Evolutionary conservation across 1,140 invertebrate genomes (phyloP), one percentile per base, ranked within the genome.

Genomic region (Armadillidium nasatum): DNA sequence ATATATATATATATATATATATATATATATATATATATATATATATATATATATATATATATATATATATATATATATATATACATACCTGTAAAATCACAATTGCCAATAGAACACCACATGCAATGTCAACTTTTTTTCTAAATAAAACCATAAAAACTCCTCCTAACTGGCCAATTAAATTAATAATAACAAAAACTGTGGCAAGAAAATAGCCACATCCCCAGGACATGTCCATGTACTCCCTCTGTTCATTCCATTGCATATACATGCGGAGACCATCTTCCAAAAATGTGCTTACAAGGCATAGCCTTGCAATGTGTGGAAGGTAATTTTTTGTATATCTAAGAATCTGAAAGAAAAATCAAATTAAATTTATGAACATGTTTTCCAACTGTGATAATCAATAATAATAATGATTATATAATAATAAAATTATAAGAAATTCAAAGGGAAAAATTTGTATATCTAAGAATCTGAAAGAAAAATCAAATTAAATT

Each of bases 261-360:
- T 99, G 98, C 82, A 94, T 92, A 91, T 94, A 99, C 98, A 99
- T 99, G 78, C 98, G 90, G 54, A 99, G 88, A 0, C 98, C 98
- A 90, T 99, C 98, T 88, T 99, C 98, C 44, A 99, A 88, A 87
- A 99, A 99, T 81, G 98, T 99, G 76, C 96, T 96, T 82, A 99
- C 97, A n/a, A 99, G 89, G 85, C 96, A 99, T 50, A 99, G 86
- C 77, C 97, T 88, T 4, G 97, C 97, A 72, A 98, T 87, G 78
- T 96, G 97, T 22, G 98, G 98, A 82, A 99, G 86, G 75, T 67
- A 67, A 13, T 74, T 44, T 45, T 50, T 69, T n/a, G 19, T 79
- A 73, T 50, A 23, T 50, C 60, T 79, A 78, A 45, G 21, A 75
- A 54, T 13, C 54, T 43, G 19, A 22, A 71, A 19, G 19, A 60